Evolutionary conservation across 2,113 vertebrate species (phyloP).

Genomic region (Gymnogyps californianus): DNA sequence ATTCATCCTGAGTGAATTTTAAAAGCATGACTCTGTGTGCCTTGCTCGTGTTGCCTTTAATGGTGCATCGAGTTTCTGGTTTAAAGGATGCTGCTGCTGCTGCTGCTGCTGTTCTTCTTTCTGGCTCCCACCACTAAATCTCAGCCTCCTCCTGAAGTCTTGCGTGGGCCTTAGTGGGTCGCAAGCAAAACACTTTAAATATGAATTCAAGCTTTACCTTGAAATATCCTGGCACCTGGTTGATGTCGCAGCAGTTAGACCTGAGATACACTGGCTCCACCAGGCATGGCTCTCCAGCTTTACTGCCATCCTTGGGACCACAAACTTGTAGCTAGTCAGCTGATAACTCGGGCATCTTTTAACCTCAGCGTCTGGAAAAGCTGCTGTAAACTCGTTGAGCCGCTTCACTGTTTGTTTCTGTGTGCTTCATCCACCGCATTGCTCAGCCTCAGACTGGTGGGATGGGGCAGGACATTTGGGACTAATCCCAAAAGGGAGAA

Average conservation of each 20-base stretch:
- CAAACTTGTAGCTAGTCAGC: background rate
- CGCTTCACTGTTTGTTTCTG: background rate
- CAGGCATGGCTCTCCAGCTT: background rate
- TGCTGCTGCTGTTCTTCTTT: background rate
- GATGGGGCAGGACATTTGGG: background rate
- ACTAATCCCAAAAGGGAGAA: background rate
- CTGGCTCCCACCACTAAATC: background rate
- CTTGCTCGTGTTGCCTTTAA: background rate
- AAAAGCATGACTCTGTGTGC: fast-evolving
- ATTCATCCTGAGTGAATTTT: background rate
- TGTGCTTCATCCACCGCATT: background rate
- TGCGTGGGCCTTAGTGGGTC: background rate
- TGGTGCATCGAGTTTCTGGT: background rate
- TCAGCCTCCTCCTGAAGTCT: background rate
- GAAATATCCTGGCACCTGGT: background rate
- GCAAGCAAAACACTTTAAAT: background rate
- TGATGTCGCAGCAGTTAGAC: background rate
- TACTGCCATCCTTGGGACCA: background rate
- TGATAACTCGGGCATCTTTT: background rate
- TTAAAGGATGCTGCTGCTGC: background rate
- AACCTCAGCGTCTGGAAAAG: background rate
- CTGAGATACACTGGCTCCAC: background rate
- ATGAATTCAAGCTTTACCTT: background rate
- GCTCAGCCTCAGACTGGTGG: background rate
- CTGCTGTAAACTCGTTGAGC: background rate